Conservation (phyloP, 2,888 invertebrate genomes). For the Stenichneumon culpator region DNA sequence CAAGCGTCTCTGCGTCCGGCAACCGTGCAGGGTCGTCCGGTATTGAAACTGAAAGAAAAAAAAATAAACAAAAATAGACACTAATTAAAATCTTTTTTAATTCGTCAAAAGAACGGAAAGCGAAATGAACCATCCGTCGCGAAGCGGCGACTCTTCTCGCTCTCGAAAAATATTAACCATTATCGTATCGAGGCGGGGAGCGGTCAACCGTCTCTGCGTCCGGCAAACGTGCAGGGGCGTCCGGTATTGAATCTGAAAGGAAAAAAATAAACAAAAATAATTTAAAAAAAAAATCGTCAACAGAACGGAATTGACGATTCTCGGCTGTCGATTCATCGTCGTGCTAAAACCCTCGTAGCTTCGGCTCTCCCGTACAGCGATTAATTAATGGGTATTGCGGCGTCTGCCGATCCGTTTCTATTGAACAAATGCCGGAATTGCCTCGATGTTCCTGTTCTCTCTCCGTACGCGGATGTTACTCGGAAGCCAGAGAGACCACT, state of each 20-base stretch:
- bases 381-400: neutral
- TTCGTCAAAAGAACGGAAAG: neutral
- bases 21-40: neutral
- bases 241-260: neutral
- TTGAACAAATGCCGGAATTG: conserved; percentile 9
- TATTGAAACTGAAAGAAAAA: neutral
- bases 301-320: neutral
- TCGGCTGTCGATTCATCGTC: neutral
- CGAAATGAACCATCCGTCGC: too few relatives aligned
- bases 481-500: neutral
- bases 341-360: neutral
- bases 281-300: neutral
- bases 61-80: neutral
- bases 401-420: conserved; percentile 3
- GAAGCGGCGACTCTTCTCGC: neutral
- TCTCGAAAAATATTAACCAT: neutral
- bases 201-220: neutral
- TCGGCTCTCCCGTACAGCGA: neutral
- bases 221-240: neutral
- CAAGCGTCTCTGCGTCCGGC: neutral
- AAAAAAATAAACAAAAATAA: neutral
- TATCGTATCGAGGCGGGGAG: neutral
- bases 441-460: conserved; percentile 4
- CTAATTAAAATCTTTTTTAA: too few relatives aligned
- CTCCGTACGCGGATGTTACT: conserved; percentile 1